Evolutionary conservation across 2,113 vertebrate species (phyloP), one percentile per base, ranked within the genome.

Genomic region (Malurus cyaneus): DNA sequence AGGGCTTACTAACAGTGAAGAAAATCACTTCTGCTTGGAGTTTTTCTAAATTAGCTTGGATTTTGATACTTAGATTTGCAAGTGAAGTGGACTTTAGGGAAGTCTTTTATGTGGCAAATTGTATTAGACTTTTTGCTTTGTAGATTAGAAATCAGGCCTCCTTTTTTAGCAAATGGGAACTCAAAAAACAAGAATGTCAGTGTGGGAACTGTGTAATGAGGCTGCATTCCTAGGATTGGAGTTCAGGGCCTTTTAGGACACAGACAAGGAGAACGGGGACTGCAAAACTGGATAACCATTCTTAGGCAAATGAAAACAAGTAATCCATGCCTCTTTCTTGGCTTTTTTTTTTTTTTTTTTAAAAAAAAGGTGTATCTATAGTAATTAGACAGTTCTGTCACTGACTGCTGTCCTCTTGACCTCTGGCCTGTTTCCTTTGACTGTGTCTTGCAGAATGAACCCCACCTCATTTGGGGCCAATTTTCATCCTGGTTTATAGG

Each of bases 11-110:
- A 94, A 93, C 41, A 21, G 77, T 46, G 72, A 74, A 57, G 86
- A 92, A 89, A 97, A 96, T 97, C 80, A 92, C 31, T 96, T 96
- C 57, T 94, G 73, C 89, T 89, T 91, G 89, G 91, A 92, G 77
- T 78, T 79, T 93, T 97, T 91, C 70, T 91, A 74, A 78, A 92
- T 95, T 95, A 87, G 56, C 52, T 81, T 78, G 83, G 60, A 86
- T 88, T 84, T 77, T 88, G 34, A 47, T 49, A 74, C 29, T 71
- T 79, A 74, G 61, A 92, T 87, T 61, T 92, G 34, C 65, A 80
- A 91, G 56, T 71, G 28, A 91, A 94, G 44, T 65, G 69, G 70
- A 89, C 53, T 76, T 93, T 6, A 76, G 26, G 36, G 41, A 91
- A 81, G n/a, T 53, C 88, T 95, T 91, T 89, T 49, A 74, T 95